Percentiles rank a stretch among this genome's conserved stretches.
Evolutionary conservation across 2,113 vertebrate genomes (phyloP).

Genomic region (Junco hyemalis): DNA sequence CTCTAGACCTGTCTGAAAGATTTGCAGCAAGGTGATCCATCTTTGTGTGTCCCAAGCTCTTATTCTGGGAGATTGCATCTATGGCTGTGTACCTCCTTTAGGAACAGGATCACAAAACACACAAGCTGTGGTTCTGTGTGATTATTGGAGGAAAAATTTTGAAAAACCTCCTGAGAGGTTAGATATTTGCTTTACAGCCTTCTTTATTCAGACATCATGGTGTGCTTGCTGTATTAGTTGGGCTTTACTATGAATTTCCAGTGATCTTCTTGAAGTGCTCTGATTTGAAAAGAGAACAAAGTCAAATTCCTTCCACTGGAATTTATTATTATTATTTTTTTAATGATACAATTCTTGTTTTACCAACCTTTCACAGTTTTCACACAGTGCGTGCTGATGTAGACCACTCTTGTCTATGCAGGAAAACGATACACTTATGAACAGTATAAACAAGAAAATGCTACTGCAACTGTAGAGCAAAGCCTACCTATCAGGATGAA

Average conservation of each 20-base stretch:
- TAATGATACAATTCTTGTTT: not conserved
- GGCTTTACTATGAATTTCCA: not conserved
- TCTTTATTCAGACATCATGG: not conserved
- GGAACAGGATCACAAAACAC: not conserved
- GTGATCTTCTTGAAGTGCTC: fast-evolving
- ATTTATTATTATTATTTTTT: not conserved
- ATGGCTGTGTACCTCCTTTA: not conserved
- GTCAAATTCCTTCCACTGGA: not conserved
- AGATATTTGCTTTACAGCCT: not conserved
- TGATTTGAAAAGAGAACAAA: not conserved
- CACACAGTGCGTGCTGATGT: not conserved
- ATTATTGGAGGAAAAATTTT: not conserved
- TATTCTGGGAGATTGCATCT: not conserved
- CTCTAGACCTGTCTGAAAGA: not conserved
- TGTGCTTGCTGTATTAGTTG: not conserved
- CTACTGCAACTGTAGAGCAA: not conserved
- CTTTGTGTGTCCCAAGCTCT: not conserved
- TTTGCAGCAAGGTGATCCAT: not conserved
- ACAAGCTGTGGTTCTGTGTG: not conserved
- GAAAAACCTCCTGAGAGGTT: not conserved
- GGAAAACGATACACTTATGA: not conserved
- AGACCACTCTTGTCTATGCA: not conserved
- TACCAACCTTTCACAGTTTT: not conserved
- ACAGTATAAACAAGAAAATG: not conserved
- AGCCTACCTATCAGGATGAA: not conserved